phyloP scores from a whole-genome alignment of 2,113 vertebrate species.

The Siniperca chuatsi region DNA sequence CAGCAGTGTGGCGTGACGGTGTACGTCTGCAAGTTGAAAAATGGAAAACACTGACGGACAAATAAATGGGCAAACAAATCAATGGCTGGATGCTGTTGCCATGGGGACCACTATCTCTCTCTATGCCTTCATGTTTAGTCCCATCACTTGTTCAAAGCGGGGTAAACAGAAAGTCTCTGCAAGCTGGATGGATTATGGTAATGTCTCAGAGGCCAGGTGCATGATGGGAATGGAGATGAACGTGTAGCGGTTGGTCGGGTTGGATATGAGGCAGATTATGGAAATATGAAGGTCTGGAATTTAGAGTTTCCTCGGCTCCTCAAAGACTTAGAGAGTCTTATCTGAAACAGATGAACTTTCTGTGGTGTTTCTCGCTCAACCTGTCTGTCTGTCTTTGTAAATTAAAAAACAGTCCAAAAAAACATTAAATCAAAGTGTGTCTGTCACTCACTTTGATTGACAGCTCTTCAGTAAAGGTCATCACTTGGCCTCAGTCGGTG shows the following conservation, averaged over 20 bases:
- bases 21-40: slow-evolving; percentile 5
- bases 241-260: slow-evolving; percentile 34
- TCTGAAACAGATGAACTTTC: slow-evolving; percentile 55
- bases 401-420: neutral
- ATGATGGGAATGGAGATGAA: slow-evolving; percentile 68
- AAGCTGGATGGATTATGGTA: slow-evolving; percentile 69
- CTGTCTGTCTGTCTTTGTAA: slow-evolving; percentile 22
- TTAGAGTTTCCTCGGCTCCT: slow-evolving; percentile 39
- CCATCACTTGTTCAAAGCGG: slow-evolving; percentile 17
- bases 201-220: slow-evolving; percentile 62
- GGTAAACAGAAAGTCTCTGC: slow-evolving; percentile 65
- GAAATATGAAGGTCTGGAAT: slow-evolving; percentile 61
- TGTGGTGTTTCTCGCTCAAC: slow-evolving; percentile 4
- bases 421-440: neutral
- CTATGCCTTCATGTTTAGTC: slow-evolving; percentile 4
- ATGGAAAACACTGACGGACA: slow-evolving; percentile 29
- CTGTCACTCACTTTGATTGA: slow-evolving; percentile 43
- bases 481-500: neutral
- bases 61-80: slow-evolving; percentile 15
- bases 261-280: slow-evolving; percentile 72
- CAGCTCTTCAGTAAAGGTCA: slow-evolving; percentile 47
- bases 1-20: neutral
- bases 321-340: slow-evolving; percentile 57
- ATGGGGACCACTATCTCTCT: slow-evolving; percentile 32
- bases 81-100: slow-evolving; percentile 49